Evolutionary conservation across 30 jellyfish, hydroid and myxozoan species (phyloP).

Genomic region (Pelagia noctiluca): DNA sequence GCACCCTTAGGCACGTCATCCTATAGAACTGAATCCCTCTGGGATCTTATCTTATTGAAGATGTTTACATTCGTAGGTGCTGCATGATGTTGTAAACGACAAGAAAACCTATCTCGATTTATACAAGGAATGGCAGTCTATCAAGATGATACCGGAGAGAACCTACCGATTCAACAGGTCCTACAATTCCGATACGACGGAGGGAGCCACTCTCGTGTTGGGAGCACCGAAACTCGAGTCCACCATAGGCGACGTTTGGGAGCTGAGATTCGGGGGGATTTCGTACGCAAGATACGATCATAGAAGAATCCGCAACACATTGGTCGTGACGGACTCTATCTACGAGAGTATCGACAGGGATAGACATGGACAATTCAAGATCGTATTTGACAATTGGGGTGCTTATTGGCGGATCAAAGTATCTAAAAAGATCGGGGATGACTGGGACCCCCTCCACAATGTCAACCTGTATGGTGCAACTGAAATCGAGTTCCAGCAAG

Average conservation of each 20-base stretch:
- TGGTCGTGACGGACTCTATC: constrained; percentile 3
- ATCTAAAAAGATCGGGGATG: background rate
- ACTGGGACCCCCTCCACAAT: background rate
- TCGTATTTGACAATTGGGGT: background rate
- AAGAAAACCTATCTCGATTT: background rate
- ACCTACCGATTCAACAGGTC: constrained; percentile 11
- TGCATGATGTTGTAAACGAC: constrained; percentile 10
- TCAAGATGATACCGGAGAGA: constrained; percentile 4
- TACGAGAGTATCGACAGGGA: constrained; percentile 18
- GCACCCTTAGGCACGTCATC: too few species aligned
- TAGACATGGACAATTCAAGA: constrained; percentile 15
- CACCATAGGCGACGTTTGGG: background rate
- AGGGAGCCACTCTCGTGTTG: background rate
- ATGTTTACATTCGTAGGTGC: background rate
- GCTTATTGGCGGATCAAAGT: background rate
- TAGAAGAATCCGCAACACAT: background rate
- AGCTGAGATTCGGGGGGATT: constrained; percentile 2
- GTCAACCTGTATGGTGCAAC: background rate
- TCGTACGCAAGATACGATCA: background rate
- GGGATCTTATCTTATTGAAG: too few species aligned
- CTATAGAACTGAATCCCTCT: too few species aligned
- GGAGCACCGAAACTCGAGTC: constrained; percentile 11
- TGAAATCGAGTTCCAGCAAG: background rate
- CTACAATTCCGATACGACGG: background rate
- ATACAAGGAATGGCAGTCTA: constrained; percentile 16